Percentiles rank a stretch among this genome's conserved stretches.
Evolutionary conservation across 2,113 vertebrate genomes (phyloP).

Genomic region (Rhynchopsitta pachyrhyncha): DNA sequence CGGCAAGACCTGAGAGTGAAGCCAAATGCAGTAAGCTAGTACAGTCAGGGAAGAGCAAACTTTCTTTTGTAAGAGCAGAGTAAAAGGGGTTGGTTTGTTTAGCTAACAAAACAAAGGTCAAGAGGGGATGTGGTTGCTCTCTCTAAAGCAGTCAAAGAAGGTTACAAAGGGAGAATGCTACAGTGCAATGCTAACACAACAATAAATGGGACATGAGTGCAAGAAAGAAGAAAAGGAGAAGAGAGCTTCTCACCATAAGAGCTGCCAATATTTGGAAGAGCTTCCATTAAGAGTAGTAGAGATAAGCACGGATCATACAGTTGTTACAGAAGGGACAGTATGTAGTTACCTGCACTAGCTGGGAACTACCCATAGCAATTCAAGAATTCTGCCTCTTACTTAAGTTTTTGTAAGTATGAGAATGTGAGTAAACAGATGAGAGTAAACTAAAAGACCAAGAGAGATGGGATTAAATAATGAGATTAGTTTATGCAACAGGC

Average conservation of each 20-base stretch:
- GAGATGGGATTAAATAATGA: neutral
- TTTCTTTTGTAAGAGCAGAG: neutral
- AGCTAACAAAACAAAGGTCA: constrained; percentile 6
- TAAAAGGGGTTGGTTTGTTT: neutral
- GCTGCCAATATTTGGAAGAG: neutral
- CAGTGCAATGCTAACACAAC: neutral
- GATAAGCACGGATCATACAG: neutral
- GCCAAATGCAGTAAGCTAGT: neutral
- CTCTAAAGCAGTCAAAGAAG: neutral
- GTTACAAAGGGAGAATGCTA: neutral
- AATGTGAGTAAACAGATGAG: neutral
- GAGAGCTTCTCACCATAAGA: neutral
- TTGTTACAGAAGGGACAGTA: neutral
- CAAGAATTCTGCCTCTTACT: neutral
- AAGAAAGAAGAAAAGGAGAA: neutral
- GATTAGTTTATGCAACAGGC: neutral
- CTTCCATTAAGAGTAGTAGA: neutral
- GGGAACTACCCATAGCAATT: neutral
- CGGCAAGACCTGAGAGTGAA: neutral
- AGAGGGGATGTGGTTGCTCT: neutral
- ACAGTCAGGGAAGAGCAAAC: neutral
- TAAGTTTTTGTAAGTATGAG: neutral
- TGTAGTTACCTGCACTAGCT: neutral
- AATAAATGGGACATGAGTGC: neutral
- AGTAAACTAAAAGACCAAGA: neutral